Percentiles rank a stretch among this genome's conserved stretches.
Conservation (phyloP, 2,113 vertebrate species). For the Trematocara stigmaticum region DNA sequence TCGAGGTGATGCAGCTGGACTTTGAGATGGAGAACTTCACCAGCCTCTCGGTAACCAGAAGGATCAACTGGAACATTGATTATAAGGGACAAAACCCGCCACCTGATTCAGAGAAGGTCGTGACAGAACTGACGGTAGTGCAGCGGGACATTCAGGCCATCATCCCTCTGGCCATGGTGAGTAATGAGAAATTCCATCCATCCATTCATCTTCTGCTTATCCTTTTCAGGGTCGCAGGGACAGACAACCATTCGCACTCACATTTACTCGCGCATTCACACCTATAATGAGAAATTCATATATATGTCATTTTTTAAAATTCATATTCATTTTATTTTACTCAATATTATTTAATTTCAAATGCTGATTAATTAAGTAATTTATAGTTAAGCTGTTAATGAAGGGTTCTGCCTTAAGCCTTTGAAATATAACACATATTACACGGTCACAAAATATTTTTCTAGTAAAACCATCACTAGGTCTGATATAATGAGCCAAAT, state of each 20-base stretch:
- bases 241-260: too few relatives aligned
- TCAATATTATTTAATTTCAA: neutral
- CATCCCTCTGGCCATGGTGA: conserved; percentile 94
- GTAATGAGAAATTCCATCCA: conserved; percentile 2
- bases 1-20: conserved; percentile 94
- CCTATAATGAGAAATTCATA: neutral
- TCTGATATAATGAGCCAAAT: neutral
- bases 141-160: conserved; percentile 95
- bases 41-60: conserved; percentile 92
- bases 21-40: conserved; percentile 99
- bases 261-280: too few relatives aligned
- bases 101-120: conserved; percentile 88
- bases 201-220: too few relatives aligned
- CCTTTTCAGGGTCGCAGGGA: too few relatives aligned
- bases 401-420: neutral
- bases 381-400: neutral
- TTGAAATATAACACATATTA: neutral
- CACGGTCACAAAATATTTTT: accelerated
- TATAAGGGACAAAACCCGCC: conserved; percentile 85
- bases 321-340: neutral
- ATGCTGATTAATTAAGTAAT: neutral
- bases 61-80: conserved; percentile 98
- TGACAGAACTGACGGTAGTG: conserved; percentile 92
- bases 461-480: neutral
- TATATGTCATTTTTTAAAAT: neutral